These are phyloP conservation scores for Etheostoma nigrum DNA, from an alignment of 2,797 vertebrate species.

Conservation along the genomic window DNA sequence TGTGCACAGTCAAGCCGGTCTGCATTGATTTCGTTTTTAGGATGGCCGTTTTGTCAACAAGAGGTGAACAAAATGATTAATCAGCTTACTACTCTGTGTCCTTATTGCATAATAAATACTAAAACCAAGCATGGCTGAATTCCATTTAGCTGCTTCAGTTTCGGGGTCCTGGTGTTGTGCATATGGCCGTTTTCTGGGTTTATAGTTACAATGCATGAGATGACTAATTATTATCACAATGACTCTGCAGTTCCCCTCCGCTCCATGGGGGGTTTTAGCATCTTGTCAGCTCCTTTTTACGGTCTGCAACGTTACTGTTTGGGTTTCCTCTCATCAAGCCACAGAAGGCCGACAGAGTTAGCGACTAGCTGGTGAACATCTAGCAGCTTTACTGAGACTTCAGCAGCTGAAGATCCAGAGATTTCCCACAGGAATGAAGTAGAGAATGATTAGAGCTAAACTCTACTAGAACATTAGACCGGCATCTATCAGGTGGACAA, in stretches of 20 bases:
- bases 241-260: neutral
- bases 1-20: conserved; percentile 3
- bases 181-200: too few relatives aligned
- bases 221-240: neutral
- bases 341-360: neutral
- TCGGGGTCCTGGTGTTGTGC: neutral
- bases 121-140: neutral
- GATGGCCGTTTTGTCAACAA: conserved; percentile 4
- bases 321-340: neutral
- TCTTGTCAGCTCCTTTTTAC: neutral
- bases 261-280: neutral
- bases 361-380: neutral
- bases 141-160: neutral
- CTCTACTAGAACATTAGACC: too few relatives aligned
- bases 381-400: neutral
- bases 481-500: neutral
- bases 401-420: neutral
- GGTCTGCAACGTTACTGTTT: neutral
- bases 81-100: neutral
- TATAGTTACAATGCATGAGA: neutral
- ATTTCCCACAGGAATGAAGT: neutral
- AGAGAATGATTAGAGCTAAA: neutral
- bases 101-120: conserved; percentile 5
- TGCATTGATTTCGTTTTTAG: conserved; percentile 17
- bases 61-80: conserved; percentile 6